Base-by-base conservation (phyloP, 2,888 invertebrate genomes). In the Callinectes sapidus region DNA sequence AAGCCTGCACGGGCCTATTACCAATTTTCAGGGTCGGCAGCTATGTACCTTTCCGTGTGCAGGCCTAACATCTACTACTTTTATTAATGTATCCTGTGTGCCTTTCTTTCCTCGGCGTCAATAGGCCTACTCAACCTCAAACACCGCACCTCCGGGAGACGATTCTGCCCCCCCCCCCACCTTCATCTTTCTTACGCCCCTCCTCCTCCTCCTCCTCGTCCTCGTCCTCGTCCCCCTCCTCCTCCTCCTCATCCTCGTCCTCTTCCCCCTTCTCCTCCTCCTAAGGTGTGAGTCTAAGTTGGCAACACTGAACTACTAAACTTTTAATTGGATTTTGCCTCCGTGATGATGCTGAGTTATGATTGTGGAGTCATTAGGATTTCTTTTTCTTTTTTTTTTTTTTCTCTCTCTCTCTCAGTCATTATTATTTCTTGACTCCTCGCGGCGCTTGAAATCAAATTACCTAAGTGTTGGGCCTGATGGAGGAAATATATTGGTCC, bases 21-120 rank as follows among this genome's bases (percentile, higher is more conserved):
- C 90, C 90, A 90, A 90, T 90, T 90, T 90, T 90, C 85, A 90
- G 90, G 90, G 81, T 61, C 23, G 61, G 61, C n/a, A 35, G 85
- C 85, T 32, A n/a, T n/a, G n/a, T n/a, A 86, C 55, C 90, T 81
- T 61, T 35, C 81, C 35, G 85, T 86, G 61, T 90, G 90, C 90
- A 86, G 90, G 85, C 86, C 85, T 90, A 90, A 85, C 90, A 90
- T 86, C 86, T n/a, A 54, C 86, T n/a, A 54, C 39, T 8, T 39
- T 90, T 90, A 90, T 90, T 90, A 90, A 90, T 90, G 90, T 86
- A 86, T 90, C 90, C 90, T 90, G 86, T 86, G 35, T 48, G 85
- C 81, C 81, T 81, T 81, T 35, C 81, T 35, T 35, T 18, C 35
- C 1, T 81, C 35, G 2, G 18, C 35, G 1, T 16, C 35, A 2